These are phyloP conservation scores for Crotalus viridis DNA, from an alignment of 2,113 vertebrate genomes.

Conservation along the genomic window DNA sequence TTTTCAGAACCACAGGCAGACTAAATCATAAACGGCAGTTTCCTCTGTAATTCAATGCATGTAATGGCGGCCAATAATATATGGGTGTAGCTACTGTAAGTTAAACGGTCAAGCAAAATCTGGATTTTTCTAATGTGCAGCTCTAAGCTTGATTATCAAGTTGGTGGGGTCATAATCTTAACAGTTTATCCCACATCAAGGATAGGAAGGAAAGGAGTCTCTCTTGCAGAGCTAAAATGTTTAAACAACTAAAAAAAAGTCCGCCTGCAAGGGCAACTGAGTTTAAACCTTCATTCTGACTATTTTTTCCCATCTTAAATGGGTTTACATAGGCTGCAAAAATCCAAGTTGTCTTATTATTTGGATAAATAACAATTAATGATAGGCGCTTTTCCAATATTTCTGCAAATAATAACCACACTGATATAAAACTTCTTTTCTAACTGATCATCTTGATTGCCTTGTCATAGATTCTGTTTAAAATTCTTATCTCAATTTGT, in stretches of 20 bases:
- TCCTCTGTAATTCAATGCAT: constrained; percentile 1
- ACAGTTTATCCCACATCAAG: neutral
- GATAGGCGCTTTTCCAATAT: too few species aligned
- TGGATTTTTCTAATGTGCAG: neutral
- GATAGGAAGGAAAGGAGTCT: neutral
- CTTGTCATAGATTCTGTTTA: too few species aligned
- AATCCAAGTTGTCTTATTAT: too few species aligned
- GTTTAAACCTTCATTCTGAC: neutral
- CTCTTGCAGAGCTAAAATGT: neutral
- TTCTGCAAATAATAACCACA: too few species aligned
- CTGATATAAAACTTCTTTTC: too few species aligned
- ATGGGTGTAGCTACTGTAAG: neutral
- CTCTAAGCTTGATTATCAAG: neutral
- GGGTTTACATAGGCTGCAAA: neutral
- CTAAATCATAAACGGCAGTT: constrained; percentile 2
- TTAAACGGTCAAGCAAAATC: neutral
- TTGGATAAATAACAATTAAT: too few species aligned
- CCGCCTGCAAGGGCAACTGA: neutral
- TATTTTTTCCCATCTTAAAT: neutral
- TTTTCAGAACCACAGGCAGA: neutral
- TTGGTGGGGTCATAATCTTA: neutral
- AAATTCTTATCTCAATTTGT: too few species aligned
- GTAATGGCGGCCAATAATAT: constrained; percentile 7
- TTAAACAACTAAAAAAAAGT: neutral
- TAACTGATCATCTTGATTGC: too few species aligned